A percentile compares a stretch with the other conserved stretches of the same genome.
phyloP scores from a whole-genome alignment of 2,888 invertebrate genomes.

The Schizaphis graminum region DNA sequence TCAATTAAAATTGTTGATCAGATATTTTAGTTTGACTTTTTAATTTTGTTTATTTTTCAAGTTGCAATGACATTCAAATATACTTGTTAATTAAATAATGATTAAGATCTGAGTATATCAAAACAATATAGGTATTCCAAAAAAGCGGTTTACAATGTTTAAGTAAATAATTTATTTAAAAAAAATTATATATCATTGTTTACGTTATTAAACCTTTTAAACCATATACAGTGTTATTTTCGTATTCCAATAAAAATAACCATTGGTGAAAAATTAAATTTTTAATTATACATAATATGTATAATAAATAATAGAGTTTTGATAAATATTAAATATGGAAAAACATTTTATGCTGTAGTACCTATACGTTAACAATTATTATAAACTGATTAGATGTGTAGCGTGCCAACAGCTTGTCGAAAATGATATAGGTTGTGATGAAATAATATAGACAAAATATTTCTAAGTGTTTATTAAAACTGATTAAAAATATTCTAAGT shows the following conservation, averaged over 20 bases:
- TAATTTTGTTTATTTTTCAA: not conserved
- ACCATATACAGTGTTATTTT: not conserved
- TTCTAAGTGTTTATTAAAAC: no score
- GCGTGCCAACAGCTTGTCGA: no score
- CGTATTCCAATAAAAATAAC: not conserved
- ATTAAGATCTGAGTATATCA: not conserved
- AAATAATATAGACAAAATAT: no score
- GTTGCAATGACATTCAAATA: not conserved
- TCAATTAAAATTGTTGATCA: not conserved
- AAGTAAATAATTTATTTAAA: not conserved
- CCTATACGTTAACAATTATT: no score
- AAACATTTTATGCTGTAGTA: no score
- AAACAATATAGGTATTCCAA: not conserved
- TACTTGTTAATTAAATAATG: not conserved
- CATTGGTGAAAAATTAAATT: not conserved
- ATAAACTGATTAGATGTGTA: not conserved
- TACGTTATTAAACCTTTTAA: not conserved
- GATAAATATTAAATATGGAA: no score
- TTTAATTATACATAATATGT: not conserved
- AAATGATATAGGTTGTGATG: no score
- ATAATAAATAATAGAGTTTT: no score
- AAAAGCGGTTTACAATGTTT: not conserved
- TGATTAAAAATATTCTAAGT: no score
- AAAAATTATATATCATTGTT: not conserved
- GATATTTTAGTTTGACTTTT: not conserved